Base-by-base conservation (phyloP, 1,140 invertebrate genomes). In the Drosophila serrata region DNA sequence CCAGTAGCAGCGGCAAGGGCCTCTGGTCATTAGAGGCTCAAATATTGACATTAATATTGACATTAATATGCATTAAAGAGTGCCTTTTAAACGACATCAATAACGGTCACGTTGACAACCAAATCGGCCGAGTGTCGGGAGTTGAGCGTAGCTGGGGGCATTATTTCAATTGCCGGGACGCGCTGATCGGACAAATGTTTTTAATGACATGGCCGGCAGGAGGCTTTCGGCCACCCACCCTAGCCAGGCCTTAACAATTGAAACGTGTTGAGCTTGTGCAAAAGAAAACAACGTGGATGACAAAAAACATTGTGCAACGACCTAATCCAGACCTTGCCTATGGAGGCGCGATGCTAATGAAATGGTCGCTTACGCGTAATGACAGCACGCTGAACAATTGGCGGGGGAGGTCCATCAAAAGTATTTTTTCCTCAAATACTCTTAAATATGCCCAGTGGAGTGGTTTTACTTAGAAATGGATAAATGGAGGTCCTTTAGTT, bases 11-110 rank as follows among this genome's bases (percentile, higher is more conserved):
- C 31, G 31, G 31, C 58, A 35, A 33, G 22, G n/a, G 42, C 68
- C 51, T 63, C 55, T 73, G 85, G 81, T 90, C 85, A 88, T 88
- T 88, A 88, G 81, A 90, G 67, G 61, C 65, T 65, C 78, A 88
- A 88, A 88, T 90, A 88, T 88, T 88, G 84, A 81, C 84, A 88
- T 88, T 81, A 87, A 87, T 87, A 88, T 88, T 87, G 82, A 87
- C 84, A 90, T 88, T 88, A 88, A 88, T 88, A 88, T 90, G 85
- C 85, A 88, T 88, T 88, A 90, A 86, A 63, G 80, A 73, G 64
- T 78, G 56, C 78, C 73, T 79, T 85, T 85, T 85, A 88, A 85
- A 73, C 64, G 85, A 90, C 85, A 88, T 85, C 81, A 85, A 90
- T 84, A 72, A 59, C 46, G 64, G 74, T 59, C 55, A 75, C 81